Evolutionary conservation across 2,113 vertebrate genomes (phyloP).

Genomic region (Panthera uncia): DNA sequence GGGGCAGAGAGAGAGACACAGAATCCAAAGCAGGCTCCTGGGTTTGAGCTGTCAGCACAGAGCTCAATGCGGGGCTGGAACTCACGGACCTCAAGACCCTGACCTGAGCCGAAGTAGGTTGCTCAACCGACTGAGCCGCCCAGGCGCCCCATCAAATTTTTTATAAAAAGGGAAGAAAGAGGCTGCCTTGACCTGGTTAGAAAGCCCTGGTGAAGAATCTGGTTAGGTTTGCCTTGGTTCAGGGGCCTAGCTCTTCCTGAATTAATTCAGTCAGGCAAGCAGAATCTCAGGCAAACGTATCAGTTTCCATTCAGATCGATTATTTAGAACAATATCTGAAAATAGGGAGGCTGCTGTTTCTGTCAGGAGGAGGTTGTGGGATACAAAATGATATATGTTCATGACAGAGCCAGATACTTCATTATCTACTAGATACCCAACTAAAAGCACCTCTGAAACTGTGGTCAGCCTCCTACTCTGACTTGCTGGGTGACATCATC

Average conservation of each 20-base stretch:
- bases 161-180: background rate
- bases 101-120: no score
- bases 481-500: background rate
- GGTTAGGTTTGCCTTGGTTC: background rate
- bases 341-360: background rate
- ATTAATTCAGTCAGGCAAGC: background rate
- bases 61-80: no score
- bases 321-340: background rate
- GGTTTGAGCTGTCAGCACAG: no score
- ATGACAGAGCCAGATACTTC: background rate
- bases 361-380: background rate
- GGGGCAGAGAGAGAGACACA: no score
- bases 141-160: no score
- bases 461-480: accelerated
- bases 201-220: background rate
- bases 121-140: no score
- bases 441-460: background rate
- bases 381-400: background rate
- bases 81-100: no score
- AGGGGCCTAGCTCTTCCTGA: background rate
- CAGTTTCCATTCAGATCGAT: background rate
- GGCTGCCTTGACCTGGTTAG: background rate
- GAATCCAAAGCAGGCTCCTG: no score
- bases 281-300: background rate
- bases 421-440: background rate